A percentile compares a stretch with the other conserved stretches of the same genome.
Evolutionary conservation across 2,888 invertebrate genomes (phyloP).

Genomic region (Frankliniella fusca): DNA sequence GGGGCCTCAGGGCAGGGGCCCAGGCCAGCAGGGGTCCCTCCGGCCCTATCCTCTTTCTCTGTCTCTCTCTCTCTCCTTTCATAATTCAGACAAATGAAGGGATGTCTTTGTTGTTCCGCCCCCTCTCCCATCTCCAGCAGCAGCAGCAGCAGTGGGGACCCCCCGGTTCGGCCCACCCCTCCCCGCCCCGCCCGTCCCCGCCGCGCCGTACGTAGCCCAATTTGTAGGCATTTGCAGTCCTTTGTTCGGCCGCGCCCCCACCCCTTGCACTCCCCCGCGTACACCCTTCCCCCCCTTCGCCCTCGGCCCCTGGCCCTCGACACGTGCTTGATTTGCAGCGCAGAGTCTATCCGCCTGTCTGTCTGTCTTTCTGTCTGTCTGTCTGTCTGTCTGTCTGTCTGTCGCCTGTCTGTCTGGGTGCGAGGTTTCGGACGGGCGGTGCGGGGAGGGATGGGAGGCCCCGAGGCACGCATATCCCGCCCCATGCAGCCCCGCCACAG

Average conservation of each 20-base stretch:
- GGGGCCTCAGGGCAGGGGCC: not conserved
- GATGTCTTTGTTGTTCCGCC: constrained; percentile 22
- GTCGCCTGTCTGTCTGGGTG: too few species aligned
- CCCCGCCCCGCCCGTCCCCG: not conserved
- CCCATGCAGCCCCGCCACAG: not conserved
- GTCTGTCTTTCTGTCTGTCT: too few species aligned
- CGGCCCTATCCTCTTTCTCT: too few species aligned
- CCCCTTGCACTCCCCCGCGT: not conserved
- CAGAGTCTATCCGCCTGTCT: too few species aligned
- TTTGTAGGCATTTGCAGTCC: constrained; percentile 24
- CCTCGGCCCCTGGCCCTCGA: not conserved
- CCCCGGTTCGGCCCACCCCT: not conserved
- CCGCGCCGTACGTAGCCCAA: constrained; percentile 15
- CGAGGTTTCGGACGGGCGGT: not conserved
- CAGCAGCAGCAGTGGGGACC: not conserved
- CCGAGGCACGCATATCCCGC: not conserved
- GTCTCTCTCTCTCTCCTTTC: not conserved
- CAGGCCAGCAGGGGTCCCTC: too few species aligned
- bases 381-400: too few species aligned
- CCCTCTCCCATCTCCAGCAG: not conserved
- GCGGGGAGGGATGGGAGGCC: not conserved
- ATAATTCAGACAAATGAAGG: constrained; percentile 26
- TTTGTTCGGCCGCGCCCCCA: constrained; percentile 20
- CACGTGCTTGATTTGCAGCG: constrained; percentile 12
- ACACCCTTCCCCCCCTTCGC: not conserved